Conservation (phyloP, 2,113 vertebrate genomes). For the Malurus elegans region DNA sequence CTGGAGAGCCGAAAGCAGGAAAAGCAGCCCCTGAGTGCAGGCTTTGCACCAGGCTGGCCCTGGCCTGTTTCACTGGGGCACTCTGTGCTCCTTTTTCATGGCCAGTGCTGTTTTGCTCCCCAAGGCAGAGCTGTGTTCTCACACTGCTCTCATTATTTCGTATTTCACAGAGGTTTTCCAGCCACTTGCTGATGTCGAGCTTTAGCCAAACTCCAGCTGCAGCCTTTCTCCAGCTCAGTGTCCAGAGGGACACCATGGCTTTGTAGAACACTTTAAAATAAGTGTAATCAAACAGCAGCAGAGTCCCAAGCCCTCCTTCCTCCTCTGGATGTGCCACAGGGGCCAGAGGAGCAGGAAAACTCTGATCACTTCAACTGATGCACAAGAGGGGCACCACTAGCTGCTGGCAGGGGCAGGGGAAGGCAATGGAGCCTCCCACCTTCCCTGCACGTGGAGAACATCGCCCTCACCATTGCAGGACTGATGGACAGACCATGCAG, state of each 20-base stretch:
- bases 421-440: background rate
- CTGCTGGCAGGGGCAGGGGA: background rate
- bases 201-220: background rate
- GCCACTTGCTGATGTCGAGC: background rate
- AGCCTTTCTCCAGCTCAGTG: background rate
- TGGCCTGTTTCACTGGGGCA: background rate
- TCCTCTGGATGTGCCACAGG: background rate
- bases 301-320: background rate
- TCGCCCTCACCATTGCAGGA: background rate
- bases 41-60: background rate
- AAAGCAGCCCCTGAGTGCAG: background rate
- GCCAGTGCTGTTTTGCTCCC: rapidly evolving
- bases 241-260: background rate
- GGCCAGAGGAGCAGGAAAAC: background rate
- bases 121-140: background rate
- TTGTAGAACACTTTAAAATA: background rate
- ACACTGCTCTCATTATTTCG: background rate
- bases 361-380: background rate
- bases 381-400: background rate
- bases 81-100: background rate
- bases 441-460: rapidly evolving
- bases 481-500: background rate
- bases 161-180: background rate
- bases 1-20: background rate
- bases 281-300: background rate